Conservation (phyloP, 1,140 invertebrate species). For the Thrips palmi region DNA sequence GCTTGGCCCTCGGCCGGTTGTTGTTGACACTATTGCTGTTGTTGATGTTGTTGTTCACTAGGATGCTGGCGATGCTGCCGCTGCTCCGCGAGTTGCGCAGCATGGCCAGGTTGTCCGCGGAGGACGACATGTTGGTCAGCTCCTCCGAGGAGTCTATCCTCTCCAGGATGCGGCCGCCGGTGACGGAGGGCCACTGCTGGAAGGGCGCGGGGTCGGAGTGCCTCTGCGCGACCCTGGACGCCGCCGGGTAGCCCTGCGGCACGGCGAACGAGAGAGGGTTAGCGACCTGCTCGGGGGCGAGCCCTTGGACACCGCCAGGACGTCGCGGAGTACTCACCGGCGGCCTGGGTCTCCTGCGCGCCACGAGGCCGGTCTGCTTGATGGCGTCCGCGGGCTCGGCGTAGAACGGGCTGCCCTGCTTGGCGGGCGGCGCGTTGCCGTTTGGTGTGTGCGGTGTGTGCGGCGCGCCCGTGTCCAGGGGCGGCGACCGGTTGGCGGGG, state of each 20-base stretch:
- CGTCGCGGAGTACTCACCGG: slow-evolving; percentile 23
- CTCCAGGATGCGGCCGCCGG: slow-evolving; percentile 26
- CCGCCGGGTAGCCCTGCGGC: slow-evolving; percentile 19
- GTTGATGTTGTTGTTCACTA: slow-evolving; percentile 5
- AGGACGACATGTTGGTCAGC: slow-evolving; percentile 33
- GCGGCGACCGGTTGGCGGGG: slow-evolving; percentile 12
- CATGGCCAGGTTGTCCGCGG: slow-evolving; percentile 40
- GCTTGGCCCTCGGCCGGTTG: slow-evolving; percentile 32
- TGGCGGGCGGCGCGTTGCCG: too few relatives aligned
- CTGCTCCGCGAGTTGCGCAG: slow-evolving; percentile 11
- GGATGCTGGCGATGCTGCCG: slow-evolving; percentile 8
- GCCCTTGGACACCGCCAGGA: too few relatives aligned
- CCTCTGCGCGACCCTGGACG: slow-evolving; percentile 27
- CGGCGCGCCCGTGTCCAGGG: slow-evolving; percentile 3
- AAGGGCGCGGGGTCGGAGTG: slow-evolving; percentile 43
- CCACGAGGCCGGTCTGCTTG: slow-evolving; percentile 23
- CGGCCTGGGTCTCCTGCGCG: slow-evolving; percentile 3
- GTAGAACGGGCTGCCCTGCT: slow-evolving; percentile 70
- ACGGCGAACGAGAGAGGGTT: slow-evolving; percentile 14
- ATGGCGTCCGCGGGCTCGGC: slow-evolving; percentile 81
- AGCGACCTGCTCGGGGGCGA: slow-evolving; percentile 11
- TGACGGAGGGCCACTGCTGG: slow-evolving; percentile 26
- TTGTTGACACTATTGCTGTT: slow-evolving; percentile 1
- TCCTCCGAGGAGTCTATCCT: slow-evolving; percentile 32
- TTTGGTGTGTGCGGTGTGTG: slow-evolving; percentile 7